Base-by-base conservation (phyloP, 2,113 vertebrate species). In the Antennarius striatus region DNA sequence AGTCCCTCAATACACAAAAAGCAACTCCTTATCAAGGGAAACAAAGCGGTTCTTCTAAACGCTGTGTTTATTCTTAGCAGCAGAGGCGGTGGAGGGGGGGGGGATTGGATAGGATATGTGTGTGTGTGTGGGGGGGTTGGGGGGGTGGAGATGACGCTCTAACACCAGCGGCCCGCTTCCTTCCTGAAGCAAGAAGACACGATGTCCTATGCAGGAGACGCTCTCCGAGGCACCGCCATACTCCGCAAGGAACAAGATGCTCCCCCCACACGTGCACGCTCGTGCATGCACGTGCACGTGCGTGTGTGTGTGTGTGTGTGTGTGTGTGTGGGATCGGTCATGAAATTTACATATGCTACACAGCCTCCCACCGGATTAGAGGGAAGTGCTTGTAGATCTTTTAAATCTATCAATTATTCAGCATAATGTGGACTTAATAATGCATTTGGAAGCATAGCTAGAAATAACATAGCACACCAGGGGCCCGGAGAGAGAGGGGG, bases 391-490 rank as follows among this genome's bases (percentile, higher is more conserved):
- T 90, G 88, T 88, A 89, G 84, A 88, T 89, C 84, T 90, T 89
- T 89, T 87, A 85, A 87, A 89, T 75, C 71, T 15, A 88, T 92
- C 83, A 90, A 92, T 92, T 84, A 91, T 90, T 89, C 82, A 91
- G 16, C 74, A 71, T 89, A 88, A 90, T 83, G 83, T 90, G 85
- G 86, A 88, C 89, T 91, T 88, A 90, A 90, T 89, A 90, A 91
- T 90, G 90, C 87, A 91, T 89, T 77, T 16, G 39, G 84, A 86
- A 77, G 86, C 87, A 81, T 68, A 13, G 80, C 86, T 87, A 79
- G 84, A 90, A 89, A 90, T 88, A 90, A 91, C 85, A 90, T 74
- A 50, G 74, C 81, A 82, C 85, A 80, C 87, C 40, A 36, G 88
- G 86, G 82, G 83, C 58, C 0, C 16, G 43, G 30, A 76, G 74